Base-by-base conservation (phyloP, 2,888 invertebrate genomes). In the Dynastes grantii region DNA sequence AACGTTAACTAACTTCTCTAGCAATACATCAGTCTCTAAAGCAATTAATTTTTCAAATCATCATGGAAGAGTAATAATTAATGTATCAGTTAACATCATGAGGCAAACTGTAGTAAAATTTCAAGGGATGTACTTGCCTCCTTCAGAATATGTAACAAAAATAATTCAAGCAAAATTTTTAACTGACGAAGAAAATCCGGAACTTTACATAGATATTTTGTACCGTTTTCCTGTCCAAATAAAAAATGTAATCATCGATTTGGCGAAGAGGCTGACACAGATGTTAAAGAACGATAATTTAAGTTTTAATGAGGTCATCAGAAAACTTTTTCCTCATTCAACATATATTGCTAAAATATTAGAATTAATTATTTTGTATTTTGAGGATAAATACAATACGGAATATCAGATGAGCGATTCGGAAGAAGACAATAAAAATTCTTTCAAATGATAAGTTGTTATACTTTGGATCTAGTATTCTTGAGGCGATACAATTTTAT, bases 401-500 rank as follows among this genome's bases (percentile, higher is more conserved):
- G 76, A 78, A 49, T 61, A 29, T 37, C 55, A 27, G 49, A 37
- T 13, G 4, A 32, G 27, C 8, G 76, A 70, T 1, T 58, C 67
- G 32, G 45, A 63, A n/a, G 67, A 70, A 32, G 70, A 78, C 16
- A 78, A 49, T 11, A 58, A 32, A 13, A 49, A 58, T 61, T 78
- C 8, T 76, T 76, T 22, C 37, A 58, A 32, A 49, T 76, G 61
- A 76, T 78, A 11, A 68, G 32, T 27, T 45, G 32, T 29, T 76
- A 64, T 55, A 45, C 8, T 3, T 75, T 78, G 29, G 77, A 80
- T 68, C 5, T 13, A 73, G 75, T 58, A 64, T 82, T 40, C 73
- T 85, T 11, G 83, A 85, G 53, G 76, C 86, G 49, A 78, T 84
- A 13, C 80, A 79, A 22, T 85, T 82, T 70, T 78, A 76, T 55